Percentiles rank a stretch among this genome's conserved stretches.
These are phyloP conservation scores for Petrosia ficiformis DNA, from an alignment of 37 sponge, comb jelly and placozoan species.

Conservation along the genomic window DNA sequence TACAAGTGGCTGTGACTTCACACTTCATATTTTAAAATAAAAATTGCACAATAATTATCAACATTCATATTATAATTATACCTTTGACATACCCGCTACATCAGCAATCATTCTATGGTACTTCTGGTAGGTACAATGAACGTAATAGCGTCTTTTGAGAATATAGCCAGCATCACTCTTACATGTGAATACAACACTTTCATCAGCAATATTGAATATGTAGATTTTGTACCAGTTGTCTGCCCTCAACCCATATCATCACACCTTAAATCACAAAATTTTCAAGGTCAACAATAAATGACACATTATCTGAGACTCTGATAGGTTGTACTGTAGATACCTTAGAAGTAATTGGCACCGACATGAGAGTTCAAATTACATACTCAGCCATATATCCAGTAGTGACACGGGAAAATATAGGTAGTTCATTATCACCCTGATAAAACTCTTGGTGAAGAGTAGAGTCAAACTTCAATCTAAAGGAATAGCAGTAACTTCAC, in stretches of 20 bases:
- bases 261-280: conserved; percentile 16
- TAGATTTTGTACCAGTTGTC: conserved; percentile 21
- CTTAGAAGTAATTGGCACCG: background rate
- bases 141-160: conserved; percentile 7
- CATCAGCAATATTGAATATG: background rate
- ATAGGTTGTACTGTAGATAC: conserved; percentile 28
- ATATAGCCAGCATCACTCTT: background rate
- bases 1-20: too few relatives aligned
- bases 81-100: conserved; percentile 11
- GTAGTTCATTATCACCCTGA: conserved; percentile 18
- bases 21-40: too few relatives aligned
- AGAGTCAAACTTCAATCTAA: too few relatives aligned
- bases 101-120: conserved; percentile 15
- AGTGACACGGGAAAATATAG: conserved; percentile 11
- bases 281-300: conserved; percentile 21
- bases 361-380: background rate
- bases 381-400: background rate
- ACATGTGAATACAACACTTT: background rate
- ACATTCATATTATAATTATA: too few relatives aligned
- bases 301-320: conserved; percentile 18
- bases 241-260: conserved; percentile 27
- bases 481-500: too few relatives aligned
- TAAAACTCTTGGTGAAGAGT: background rate
- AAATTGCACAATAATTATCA: too few relatives aligned
- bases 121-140: conserved; percentile 3